A percentile compares a stretch with the other conserved stretches of the same genome.
These are phyloP conservation scores for Petaurus breviceps DNA, from an alignment of 2,113 vertebrate species.

Conservation along the genomic window DNA sequence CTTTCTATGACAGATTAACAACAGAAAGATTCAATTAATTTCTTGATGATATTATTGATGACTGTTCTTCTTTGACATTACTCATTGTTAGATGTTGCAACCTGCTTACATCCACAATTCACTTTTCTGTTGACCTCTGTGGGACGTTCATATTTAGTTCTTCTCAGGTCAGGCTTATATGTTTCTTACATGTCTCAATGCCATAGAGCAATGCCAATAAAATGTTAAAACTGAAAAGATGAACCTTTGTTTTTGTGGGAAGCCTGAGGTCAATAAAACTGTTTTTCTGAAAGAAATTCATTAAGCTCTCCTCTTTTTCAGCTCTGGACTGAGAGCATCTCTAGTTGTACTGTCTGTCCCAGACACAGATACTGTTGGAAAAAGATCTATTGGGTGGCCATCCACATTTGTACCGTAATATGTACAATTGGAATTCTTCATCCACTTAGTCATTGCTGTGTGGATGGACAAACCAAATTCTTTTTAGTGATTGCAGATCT, in stretches of 20 bases:
- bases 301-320: background rate
- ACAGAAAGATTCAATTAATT: background rate
- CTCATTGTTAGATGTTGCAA: background rate
- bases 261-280: background rate
- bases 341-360: background rate
- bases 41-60: background rate
- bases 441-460: background rate
- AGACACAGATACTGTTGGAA: background rate
- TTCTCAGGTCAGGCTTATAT: background rate
- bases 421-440: background rate
- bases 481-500: background rate
- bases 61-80: background rate
- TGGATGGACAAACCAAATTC: background rate
- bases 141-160: background rate
- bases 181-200: background rate
- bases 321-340: background rate
- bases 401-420: background rate
- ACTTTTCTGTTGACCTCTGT: background rate
- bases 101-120: background rate
- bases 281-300: background rate
- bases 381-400: background rate
- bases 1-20: background rate
- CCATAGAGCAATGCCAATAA: background rate
- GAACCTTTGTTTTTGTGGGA: background rate
- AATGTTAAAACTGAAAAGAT: background rate